Conservation (phyloP, 2,888 invertebrate genomes). For the Hylaea fasciaria region DNA sequence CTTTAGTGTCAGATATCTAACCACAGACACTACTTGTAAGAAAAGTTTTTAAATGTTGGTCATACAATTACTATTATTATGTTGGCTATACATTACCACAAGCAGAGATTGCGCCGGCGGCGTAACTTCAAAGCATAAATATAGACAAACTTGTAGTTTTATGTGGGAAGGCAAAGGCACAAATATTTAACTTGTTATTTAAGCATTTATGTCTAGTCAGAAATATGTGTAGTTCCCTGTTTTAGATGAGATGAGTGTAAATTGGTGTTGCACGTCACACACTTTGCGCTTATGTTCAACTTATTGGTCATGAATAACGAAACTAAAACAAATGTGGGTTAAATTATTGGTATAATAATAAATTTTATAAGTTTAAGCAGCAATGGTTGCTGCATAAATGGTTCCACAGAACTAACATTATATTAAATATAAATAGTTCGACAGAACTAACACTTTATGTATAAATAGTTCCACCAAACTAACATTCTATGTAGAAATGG, state of each 20-base stretch:
- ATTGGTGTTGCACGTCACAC: slow-evolving; percentile 1
- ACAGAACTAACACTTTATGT: no score
- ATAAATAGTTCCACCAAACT: no score
- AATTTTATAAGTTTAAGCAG: no score
- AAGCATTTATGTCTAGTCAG: slow-evolving; percentile 42
- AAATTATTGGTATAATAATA: not conserved
- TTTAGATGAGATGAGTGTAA: slow-evolving; percentile 3
- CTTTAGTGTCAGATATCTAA: no score
- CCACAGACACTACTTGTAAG: no score
- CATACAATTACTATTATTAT: not conserved
- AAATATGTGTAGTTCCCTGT: slow-evolving; percentile 13
- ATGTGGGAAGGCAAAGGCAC: slow-evolving; percentile 65
- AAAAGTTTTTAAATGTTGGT: no score
- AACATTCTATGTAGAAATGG: no score
- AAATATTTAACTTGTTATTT: slow-evolving; percentile 53
- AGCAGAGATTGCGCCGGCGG: not conserved
- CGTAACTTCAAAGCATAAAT: not conserved
- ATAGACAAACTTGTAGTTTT: not conserved
- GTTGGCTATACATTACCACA: not conserved
- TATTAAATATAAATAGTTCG: not conserved
- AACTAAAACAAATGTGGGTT: not conserved
- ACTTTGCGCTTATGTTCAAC: not conserved
- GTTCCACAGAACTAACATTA: not conserved
- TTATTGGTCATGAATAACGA: not conserved
- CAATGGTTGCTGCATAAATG: not conserved